A percentile compares a stretch with the other conserved stretches of the same genome.
These are phyloP conservation scores for Plectus sambesii DNA, from an alignment of 1,140 invertebrate genomes.

Conservation along the genomic window DNA sequence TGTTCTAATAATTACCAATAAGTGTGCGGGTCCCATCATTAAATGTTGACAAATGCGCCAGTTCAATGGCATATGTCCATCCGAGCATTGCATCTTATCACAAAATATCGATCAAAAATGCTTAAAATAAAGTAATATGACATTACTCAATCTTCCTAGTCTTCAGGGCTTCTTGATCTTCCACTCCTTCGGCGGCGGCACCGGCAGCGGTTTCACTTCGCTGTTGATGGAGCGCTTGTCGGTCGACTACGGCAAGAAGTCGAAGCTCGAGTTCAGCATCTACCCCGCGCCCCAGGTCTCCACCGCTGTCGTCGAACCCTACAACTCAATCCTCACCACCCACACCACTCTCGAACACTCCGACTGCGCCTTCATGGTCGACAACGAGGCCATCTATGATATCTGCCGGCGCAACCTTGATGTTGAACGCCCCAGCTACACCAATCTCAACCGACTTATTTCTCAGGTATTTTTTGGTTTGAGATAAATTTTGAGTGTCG, in stretches of 20 bases:
- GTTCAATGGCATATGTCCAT: too few relatives aligned
- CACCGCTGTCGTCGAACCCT: conserved; percentile 49
- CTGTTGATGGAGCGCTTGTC: conserved; percentile 60
- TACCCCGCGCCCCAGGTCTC: conserved; percentile 64
- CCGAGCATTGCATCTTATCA: too few relatives aligned
- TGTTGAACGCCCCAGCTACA: conserved; percentile 62
- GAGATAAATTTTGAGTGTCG: too few relatives aligned
- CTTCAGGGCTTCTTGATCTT: conserved; percentile 76
- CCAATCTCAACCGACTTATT: conserved; percentile 58
- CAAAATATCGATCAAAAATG: too few relatives aligned
- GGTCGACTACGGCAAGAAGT: conserved; percentile 60
- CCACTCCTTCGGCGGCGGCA: conserved; percentile 58
- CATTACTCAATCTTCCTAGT: conserved; percentile 61
- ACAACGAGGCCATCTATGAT: conserved; percentile 67
- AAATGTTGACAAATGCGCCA: too few relatives aligned
- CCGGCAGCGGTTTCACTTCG: conserved; percentile 62
- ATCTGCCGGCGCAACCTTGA: conserved; percentile 57
- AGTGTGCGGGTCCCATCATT: too few relatives aligned
- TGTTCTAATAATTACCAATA: too few relatives aligned
- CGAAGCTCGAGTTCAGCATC: conserved; percentile 63
- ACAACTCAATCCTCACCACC: conserved; percentile 64
- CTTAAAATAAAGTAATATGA: too few relatives aligned
- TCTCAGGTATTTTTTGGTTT: conserved; percentile 33
- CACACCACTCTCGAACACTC: conserved; percentile 68
- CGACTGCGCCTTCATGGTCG: conserved; percentile 73